Evolutionary conservation across 2,797 vertebrate species (phyloP).

Genomic region (Trachurus trachurus): DNA sequence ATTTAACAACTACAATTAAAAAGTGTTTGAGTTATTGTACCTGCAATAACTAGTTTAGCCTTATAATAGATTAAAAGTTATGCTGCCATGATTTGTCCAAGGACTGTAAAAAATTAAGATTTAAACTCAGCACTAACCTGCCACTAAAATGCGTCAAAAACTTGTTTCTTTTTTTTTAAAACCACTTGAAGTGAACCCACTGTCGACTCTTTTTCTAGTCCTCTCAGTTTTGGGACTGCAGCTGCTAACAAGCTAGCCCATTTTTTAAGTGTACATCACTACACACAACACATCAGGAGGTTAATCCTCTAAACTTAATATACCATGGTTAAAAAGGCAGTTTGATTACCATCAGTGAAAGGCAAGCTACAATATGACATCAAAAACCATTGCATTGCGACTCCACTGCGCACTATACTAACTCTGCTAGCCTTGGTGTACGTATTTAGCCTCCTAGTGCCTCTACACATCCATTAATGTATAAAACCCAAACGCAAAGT

Average conservation of each 20-base stretch:
- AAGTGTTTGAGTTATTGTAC: neutral
- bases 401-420: no score
- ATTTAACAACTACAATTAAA: neutral
- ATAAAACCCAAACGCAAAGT: neutral
- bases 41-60: no score
- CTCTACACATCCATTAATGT: neutral
- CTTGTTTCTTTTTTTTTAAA: neutral
- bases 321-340: neutral
- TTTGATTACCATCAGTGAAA: neutral
- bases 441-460: no score
- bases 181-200: neutral
- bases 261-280: neutral
- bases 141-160: slow-evolving; percentile 5
- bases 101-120: neutral
- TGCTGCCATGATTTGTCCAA: neutral
- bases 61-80: neutral
- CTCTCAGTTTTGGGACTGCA: neutral
- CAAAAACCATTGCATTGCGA: neutral
- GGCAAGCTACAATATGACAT: neutral
- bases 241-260: neutral
- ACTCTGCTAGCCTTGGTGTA: neutral
- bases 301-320: neutral
- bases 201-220: neutral
- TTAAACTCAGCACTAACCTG: neutral
- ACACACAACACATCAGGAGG: neutral